A percentile compares a stretch with the other conserved stretches of the same genome.
These are phyloP conservation scores for Pollenia griseotomentosa DNA, from an alignment of 2,888 invertebrate species.

Conservation along the genomic window DNA sequence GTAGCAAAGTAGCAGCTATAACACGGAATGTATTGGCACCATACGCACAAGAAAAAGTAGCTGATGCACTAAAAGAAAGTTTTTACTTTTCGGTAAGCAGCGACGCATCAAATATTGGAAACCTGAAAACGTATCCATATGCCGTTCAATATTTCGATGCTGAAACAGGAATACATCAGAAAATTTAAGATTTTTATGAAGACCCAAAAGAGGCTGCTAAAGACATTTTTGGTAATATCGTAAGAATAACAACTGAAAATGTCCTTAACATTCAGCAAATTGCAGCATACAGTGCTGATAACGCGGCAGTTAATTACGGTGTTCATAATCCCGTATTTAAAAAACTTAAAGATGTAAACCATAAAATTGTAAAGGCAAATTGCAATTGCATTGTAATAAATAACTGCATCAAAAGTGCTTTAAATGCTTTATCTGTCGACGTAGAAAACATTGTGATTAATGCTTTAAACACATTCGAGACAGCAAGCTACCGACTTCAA, in stretches of 20 bases:
- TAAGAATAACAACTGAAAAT: conserved; percentile 1
- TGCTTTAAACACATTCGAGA: no score
- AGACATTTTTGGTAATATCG: conserved; percentile 37
- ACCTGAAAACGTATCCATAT: conserved; percentile 42
- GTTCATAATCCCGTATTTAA: conserved; percentile 55
- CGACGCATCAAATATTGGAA: conserved; percentile 47
- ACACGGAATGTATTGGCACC: conserved; percentile 17
- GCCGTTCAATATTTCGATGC: conserved; percentile 59
- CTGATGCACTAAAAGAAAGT: not conserved
- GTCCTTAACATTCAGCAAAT: not conserved
- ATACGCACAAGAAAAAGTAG: conserved; percentile 36
- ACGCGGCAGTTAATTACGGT: conserved; percentile 58
- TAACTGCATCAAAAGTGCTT: conserved; percentile 47
- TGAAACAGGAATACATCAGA: conserved; percentile 50
- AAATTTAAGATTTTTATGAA: conserved; percentile 64
- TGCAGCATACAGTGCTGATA: conserved; percentile 51
- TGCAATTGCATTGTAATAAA: conserved; percentile 51
- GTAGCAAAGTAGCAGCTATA: conserved; percentile 24
- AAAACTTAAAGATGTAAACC: conserved; percentile 49
- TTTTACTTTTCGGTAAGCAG: conserved; percentile 23
- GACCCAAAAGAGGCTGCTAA: conserved; percentile 50
- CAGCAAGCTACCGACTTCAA: no score
- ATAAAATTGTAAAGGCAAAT: conserved; percentile 56
- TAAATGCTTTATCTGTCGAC: conserved; percentile 55
- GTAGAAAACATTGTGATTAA: conserved; percentile 29